Percentiles rank a stretch among this genome's conserved stretches.
phyloP scores from a whole-genome alignment of 2,797 vertebrate species.

The Pelodytes ibericus region DNA sequence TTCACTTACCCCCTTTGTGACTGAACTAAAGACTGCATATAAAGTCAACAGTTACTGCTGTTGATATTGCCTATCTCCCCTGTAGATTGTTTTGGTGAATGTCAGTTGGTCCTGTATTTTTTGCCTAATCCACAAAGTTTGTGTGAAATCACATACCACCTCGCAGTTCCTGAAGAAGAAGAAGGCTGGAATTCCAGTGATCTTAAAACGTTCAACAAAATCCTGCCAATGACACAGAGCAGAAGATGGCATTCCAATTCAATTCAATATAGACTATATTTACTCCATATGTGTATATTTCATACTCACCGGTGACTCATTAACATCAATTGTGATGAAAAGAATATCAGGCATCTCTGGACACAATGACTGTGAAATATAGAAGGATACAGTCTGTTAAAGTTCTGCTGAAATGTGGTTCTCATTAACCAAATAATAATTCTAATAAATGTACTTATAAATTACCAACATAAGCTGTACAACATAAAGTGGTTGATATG shows the following conservation, averaged over 20 bases:
- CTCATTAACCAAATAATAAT: too few species aligned
- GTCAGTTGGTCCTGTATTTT: too few species aligned
- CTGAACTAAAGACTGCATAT: too few species aligned
- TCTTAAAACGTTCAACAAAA: neutral
- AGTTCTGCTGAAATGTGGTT: too few species aligned
- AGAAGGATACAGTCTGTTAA: slow-evolving; percentile 5
- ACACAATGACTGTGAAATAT: slow-evolving; percentile 17
- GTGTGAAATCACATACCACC: neutral
- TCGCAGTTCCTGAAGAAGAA: neutral
- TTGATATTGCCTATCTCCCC: too few species aligned
- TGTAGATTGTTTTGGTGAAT: too few species aligned
- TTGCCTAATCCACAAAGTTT: too few species aligned
- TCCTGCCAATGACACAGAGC: slow-evolving; percentile 13
- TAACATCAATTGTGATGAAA: slow-evolving; percentile 21
- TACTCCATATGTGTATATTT: neutral
- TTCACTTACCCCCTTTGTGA: too few species aligned
- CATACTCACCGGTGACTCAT: slow-evolving; percentile 28
- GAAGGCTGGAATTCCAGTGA: slow-evolving; percentile 32
- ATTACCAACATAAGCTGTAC: too few species aligned
- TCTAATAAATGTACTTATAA: too few species aligned
- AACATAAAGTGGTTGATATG: too few species aligned
- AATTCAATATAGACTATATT: neutral
- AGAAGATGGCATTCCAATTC: neutral
- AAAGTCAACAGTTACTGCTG: too few species aligned
- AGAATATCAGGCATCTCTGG: slow-evolving; percentile 8